Percentiles rank a stretch among this genome's conserved stretches.
phyloP scores from a whole-genome alignment of 2,888 invertebrate genomes.

The Pammene aurita region DNA sequence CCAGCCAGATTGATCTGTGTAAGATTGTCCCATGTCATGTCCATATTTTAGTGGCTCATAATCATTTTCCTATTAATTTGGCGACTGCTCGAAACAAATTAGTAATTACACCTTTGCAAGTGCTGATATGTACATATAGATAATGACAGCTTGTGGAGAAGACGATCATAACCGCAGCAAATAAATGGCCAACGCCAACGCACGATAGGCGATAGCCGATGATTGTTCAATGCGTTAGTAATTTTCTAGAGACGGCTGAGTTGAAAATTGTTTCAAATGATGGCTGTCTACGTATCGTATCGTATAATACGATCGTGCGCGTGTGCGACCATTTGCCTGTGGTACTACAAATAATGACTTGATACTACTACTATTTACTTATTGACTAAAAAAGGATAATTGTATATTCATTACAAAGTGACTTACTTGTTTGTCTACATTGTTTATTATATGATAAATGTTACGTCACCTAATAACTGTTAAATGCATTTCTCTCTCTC shows the following conservation, averaged over 20 bases:
- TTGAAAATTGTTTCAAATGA: slow-evolving; percentile 40
- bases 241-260: slow-evolving; percentile 39
- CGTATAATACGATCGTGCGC: slow-evolving; percentile 14
- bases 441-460: background rate
- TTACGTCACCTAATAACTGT: background rate
- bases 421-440: background rate
- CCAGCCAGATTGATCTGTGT: no score
- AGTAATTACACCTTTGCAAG: background rate
- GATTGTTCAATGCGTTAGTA: slow-evolving; percentile 41
- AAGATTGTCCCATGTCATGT: no score
- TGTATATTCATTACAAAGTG: no score
- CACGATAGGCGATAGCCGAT: slow-evolving; percentile 37
- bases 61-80: background rate
- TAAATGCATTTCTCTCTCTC: background rate
- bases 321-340: slow-evolving; percentile 15
- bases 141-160: slow-evolving; percentile 25
- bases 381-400: no score
- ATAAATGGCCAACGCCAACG: slow-evolving; percentile 38
- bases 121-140: slow-evolving; percentile 13
- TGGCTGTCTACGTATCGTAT: slow-evolving; percentile 32
- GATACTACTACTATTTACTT: slow-evolving; percentile 7
- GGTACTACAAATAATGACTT: slow-evolving; percentile 32
- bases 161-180: slow-evolving; percentile 32
- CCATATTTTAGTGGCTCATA: no score
- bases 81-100: slow-evolving; percentile 1